Base-by-base conservation (phyloP, 2,888 invertebrate genomes). In the Epinotia brunnichana region DNA sequence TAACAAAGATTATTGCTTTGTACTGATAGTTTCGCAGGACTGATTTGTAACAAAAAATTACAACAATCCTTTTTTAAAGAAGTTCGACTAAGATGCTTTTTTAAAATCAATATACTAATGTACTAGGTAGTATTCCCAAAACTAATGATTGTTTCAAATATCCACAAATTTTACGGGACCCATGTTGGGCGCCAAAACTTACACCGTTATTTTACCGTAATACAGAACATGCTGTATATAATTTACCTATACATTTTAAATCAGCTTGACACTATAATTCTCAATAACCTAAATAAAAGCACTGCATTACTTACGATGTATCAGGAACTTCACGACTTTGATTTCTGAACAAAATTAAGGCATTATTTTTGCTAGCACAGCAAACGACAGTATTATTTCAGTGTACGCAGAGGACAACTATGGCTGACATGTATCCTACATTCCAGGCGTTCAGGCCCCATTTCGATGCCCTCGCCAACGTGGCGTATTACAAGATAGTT, bases 401-500 rank as follows among this genome's bases (percentile, higher is more conserved):
- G 4, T 15, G 35, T 15, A 21, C 4, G 15, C 54, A 9, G 35
- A 54, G 9, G 1, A 15, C 35, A 17, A 29, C 3, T 10, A 21
- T 44, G 39, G 62, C 39, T 24, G 39, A 29, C 19, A 69, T 77
- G 76, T 78, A 78, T 72, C 64, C 73, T 0, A 75, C 87, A 7
- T 86, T 88, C 70, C 75, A 82, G 59, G 84, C 83, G 4, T 80
- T 90, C 57, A 81, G 79, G n/a, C 87, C 88, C 3, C 88, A 90
- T 75, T 90, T 91, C 68, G 77, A 87, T 74, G 83, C 87, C 2
- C 75, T 91, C 51, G 88, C 86, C 3, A 82, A 82, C 68, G 85
- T 85, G 13, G 91, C 84, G 3, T 91, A 90, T 78, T 87, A 83
- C 75, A 88, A 88, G 80, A 80, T 86, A n/a, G 82, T 89, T 5